Conservation (phyloP, 2,113 vertebrate species). For the Etia nguti region DNA sequence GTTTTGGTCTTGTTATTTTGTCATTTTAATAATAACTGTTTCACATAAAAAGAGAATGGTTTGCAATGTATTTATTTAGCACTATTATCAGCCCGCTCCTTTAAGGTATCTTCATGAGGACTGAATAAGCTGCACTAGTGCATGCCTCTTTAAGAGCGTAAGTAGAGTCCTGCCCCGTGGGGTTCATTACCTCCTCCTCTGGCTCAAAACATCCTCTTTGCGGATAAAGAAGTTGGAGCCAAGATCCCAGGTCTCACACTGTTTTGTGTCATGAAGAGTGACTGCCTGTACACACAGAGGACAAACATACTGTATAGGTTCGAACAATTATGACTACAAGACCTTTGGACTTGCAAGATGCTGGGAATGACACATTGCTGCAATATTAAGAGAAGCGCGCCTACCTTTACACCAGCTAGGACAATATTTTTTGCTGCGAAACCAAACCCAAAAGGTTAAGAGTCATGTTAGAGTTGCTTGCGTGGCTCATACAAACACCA, state of each 20-base stretch:
- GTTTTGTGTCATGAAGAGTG: conserved; percentile 89
- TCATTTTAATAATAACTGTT: not conserved
- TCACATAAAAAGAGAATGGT: not conserved
- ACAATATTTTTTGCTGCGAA: conserved; percentile 93
- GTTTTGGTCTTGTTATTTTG: not conserved
- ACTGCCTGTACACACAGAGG: conserved; percentile 72
- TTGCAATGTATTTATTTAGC: not conserved
- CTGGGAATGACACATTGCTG: not conserved
- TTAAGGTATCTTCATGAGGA: not conserved
- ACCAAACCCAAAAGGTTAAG: not conserved
- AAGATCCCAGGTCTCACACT: conserved; percentile 84
- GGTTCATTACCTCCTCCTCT: conserved; percentile 80
- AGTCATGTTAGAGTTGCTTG: not conserved
- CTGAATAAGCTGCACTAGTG: not conserved
- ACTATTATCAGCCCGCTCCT: not conserved
- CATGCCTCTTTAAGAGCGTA: not conserved
- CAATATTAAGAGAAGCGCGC: not conserved
- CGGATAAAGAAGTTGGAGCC: conserved; percentile 94
- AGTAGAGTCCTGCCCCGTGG: not conserved
- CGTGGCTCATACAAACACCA: not conserved
- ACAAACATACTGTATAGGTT: not conserved
- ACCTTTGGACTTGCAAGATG: not conserved
- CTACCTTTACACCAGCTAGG: conserved; percentile 94
- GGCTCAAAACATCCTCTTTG: conserved; percentile 84
- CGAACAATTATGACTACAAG: not conserved